Evolutionary conservation across 2,113 vertebrate genomes (phyloP), one percentile per base, ranked within the genome.

Genomic region (Bubo bubo): DNA sequence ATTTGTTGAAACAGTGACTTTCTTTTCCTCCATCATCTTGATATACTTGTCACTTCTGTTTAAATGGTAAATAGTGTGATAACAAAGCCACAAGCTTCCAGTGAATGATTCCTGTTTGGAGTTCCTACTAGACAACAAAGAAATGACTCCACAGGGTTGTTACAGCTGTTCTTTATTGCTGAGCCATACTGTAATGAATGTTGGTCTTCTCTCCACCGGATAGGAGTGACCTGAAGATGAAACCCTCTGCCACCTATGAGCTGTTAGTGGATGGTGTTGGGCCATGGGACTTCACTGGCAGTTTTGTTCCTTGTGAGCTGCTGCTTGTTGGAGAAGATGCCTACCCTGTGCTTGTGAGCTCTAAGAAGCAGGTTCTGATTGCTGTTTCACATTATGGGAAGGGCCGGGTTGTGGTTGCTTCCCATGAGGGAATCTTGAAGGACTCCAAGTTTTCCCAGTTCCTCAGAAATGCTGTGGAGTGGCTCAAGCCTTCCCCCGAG

Each of bases 341-440:
- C 15, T 98, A 95, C 71, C 98, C 98, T 0, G 96, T 98, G 50
- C 97, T 98, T 84, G 79, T 98, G 91, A 98, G 97, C 4, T 34
- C 97, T 9, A 90, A 96, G 79, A 97, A 97, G 43, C 98, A 98
- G 76, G 97, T 98, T 34, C 95, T 98, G 71, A 97, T 98, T 0
- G 98, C 98, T 0, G 96, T 98, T 35, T 98, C 98, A 15, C 95
- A 55, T 13, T 98, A 98, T 3, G 99, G 99, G 52, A 85, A 95
- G 35, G 99, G 99, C 53, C 98, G 97, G 39, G 97, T 99, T 71
- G 98, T 99, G 59, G 98, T 99, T 3, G 79, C 99, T 85, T 98
- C 98, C 49, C 99, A 99, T 10, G 99, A 99, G 72, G 79, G 27
- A 74, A 99, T 99, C 95, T 71, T 99, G 91, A 96, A 95, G 4